These are phyloP conservation scores for Trichoplusia ni DNA, from an alignment of 1,140 invertebrate genomes.

Conservation along the genomic window DNA sequence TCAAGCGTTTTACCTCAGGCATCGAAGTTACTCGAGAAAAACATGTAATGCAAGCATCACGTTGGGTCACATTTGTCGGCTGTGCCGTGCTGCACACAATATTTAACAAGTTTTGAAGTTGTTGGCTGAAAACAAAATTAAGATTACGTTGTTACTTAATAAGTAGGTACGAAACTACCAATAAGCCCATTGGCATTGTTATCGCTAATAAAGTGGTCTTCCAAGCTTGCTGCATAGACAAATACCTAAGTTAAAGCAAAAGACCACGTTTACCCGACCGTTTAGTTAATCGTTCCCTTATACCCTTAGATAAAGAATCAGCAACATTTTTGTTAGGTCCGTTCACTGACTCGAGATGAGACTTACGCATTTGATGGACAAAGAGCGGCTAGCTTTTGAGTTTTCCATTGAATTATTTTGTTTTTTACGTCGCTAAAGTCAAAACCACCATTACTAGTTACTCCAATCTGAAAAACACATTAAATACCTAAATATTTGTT, in stretches of 20 bases:
- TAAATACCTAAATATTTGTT: background rate
- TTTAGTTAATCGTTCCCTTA: too few relatives aligned
- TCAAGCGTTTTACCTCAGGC: too few relatives aligned
- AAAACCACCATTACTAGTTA: slow-evolving; percentile 67
- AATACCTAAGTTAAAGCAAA: too few relatives aligned
- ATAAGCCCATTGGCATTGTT: too few relatives aligned
- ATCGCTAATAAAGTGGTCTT: too few relatives aligned
- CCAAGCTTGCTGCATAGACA: too few relatives aligned
- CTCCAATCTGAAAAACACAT: slow-evolving; percentile 52
- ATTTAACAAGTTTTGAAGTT: slow-evolving; percentile 78
- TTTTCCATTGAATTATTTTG: slow-evolving; percentile 77
- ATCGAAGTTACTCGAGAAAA: slow-evolving; percentile 77
- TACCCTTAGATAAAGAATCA: too few relatives aligned
- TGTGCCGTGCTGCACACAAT: slow-evolving; percentile 81
- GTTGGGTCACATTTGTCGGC: slow-evolving; percentile 75
- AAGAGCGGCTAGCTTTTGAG: slow-evolving; percentile 67
- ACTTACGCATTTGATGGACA: slow-evolving; percentile 75
- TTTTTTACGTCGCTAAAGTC: slow-evolving; percentile 74
- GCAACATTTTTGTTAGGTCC: too few relatives aligned
- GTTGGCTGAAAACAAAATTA: slow-evolving; percentile 52
- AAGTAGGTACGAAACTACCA: too few relatives aligned
- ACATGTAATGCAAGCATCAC: slow-evolving; percentile 80
- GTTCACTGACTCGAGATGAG: slow-evolving; percentile 3
- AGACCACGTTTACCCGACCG: too few relatives aligned
- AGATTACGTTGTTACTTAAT: background rate